Percentiles rank a stretch among this genome's conserved stretches.
phyloP scores from a whole-genome alignment of 92 coral and sea anemone genomes.

The Epizoanthus illoricatus region DNA sequence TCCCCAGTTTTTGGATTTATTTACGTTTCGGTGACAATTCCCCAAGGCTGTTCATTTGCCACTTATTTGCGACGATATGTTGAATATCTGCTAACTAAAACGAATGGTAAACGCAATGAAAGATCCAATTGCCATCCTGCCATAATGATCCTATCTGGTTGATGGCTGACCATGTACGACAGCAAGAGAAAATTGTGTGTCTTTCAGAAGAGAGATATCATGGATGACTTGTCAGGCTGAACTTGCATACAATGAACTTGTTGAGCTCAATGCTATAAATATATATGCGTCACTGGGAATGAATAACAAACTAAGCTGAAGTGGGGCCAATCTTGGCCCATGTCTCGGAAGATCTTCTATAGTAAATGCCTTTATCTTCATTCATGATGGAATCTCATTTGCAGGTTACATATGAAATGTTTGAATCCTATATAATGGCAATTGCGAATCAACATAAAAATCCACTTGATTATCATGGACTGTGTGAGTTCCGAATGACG shows the following conservation, averaged over 20 bases:
- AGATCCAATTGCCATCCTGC: not conserved
- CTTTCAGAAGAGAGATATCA: not conserved
- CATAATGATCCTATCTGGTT: not conserved
- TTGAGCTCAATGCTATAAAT: not conserved
- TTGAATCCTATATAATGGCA: no score
- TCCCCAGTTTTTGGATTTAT: not conserved
- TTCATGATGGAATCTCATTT: no score
- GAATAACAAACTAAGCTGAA: no score
- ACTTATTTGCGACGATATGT: not conserved
- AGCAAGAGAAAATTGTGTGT: not conserved
- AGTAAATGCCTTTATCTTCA: no score
- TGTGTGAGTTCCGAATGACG: no score
- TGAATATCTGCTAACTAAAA: not conserved
- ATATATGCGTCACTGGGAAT: not conserved
- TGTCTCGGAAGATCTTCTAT: no score
- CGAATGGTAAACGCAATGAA: not conserved
- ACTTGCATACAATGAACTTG: not conserved
- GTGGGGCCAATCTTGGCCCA: no score
- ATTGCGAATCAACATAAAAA: not conserved
- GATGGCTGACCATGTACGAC: not conserved
- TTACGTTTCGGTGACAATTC: not conserved
- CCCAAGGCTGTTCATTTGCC: slow-evolving; percentile 14
- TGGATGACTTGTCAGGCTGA: not conserved
- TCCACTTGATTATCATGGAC: not conserved
- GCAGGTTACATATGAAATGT: no score